Base-by-base conservation (phyloP, 2,888 invertebrate genomes). In the Ormyrus labotus region DNA sequence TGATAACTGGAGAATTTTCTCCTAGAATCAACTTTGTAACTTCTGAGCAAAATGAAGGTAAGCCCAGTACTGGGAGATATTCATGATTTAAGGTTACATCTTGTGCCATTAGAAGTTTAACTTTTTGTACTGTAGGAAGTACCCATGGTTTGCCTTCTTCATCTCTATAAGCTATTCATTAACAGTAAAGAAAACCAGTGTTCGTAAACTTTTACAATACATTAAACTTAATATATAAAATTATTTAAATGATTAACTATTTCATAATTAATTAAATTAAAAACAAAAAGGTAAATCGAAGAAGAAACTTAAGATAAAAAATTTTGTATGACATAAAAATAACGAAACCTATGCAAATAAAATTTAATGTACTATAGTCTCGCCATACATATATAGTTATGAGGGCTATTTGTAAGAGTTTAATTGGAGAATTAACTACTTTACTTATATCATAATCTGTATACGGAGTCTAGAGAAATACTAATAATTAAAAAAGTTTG, bases 141-240 rank as follows among this genome's bases (percentile, higher is more conserved):
- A 99, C 98, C 98, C 98, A 99, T 75, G 99, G 99, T 90, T 97
- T 96, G 0, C 97, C 98, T 86, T 96, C 96, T 86, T 96, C 96
- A 80, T 97, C 97, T 86, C 98, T 94, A 91, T 99, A 99, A 6
- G 98, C 99, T 98, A 89, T 69, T 86, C 86, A 81, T 82, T 13
- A 70, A 13, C 48, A 5, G 85, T 86, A 86, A 87, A 81, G 58
- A 47, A 19, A 64, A 10, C 9, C 34, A 45, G 2, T n/a, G n/a
- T 51, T 11, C 48, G 51, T 5, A 47, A 58, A 58, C 60, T 45
- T 48, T 50, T 65, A 45, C 10, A 34, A 11, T 55, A 50, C n/a
- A 8, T 47, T 57, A n/a, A 61, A 47, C 47, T 50, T 61, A 55
- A 10, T 10, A 58, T 50, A 50, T 47, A 34, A 63, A 58, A 34